These are phyloP conservation scores for Onychorhynchus coronatus DNA, from an alignment of 2,113 vertebrate species.

Conservation along the genomic window DNA sequence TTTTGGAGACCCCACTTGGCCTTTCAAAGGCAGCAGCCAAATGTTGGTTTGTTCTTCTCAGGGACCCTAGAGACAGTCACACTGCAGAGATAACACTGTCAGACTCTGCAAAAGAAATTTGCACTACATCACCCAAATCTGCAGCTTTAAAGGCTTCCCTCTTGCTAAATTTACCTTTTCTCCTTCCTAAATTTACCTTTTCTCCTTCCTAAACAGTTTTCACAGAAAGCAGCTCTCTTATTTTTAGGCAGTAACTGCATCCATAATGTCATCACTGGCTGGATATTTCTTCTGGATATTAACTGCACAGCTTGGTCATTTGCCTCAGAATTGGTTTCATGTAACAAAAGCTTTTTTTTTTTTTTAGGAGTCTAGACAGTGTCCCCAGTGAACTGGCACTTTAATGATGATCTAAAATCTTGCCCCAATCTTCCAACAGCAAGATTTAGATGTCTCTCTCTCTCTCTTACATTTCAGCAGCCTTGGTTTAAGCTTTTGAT, in stretches of 20 bases:
- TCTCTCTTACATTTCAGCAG: neutral
- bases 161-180: neutral
- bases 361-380: conserved; percentile 30
- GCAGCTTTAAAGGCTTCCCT: neutral
- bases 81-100: neutral
- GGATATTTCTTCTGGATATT: neutral
- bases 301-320: conserved; percentile 1
- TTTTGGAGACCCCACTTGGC: neutral
- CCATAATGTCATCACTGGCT: neutral
- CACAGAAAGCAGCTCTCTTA: neutral
- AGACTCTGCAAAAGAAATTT: neutral
- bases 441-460: neutral
- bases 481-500: neutral
- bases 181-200: neutral
- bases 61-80: neutral
- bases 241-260: neutral
- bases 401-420: neutral
- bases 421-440: neutral
- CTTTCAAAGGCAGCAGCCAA: neutral
- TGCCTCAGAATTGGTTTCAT: conserved; percentile 35
- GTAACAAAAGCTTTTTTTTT: conserved; percentile 21
- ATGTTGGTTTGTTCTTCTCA: neutral
- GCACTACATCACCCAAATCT: neutral
- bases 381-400: conserved; percentile 4
- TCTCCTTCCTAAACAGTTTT: neutral